These are phyloP conservation scores for Holacanthella duospinosa DNA, from an alignment of 2,888 invertebrate genomes.

Conservation along the genomic window DNA sequence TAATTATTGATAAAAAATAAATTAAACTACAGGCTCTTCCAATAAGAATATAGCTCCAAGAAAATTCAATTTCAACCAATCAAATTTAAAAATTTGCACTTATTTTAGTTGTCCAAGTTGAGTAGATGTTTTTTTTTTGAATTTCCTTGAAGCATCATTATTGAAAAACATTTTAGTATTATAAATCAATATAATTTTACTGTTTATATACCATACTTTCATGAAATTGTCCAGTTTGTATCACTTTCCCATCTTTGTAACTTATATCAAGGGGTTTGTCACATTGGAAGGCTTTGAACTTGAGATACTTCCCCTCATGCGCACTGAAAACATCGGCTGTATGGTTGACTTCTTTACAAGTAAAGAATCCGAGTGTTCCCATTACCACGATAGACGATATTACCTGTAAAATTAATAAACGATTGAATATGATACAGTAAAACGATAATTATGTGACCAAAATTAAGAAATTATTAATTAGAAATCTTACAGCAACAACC, in stretches of 20 bases:
- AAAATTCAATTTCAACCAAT: no score
- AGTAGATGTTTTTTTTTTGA: no score
- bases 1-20: conserved; percentile 6
- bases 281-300: conserved; percentile 25
- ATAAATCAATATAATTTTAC: background rate
- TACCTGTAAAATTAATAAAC: conserved; percentile 14
- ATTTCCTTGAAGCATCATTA: no score
- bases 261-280: conserved; percentile 15
- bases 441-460: background rate
- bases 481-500: conserved; percentile 35
- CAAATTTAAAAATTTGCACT: no score
- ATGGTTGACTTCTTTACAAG: conserved; percentile 19
- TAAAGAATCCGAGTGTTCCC: conserved; percentile 20
- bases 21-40: background rate
- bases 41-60: background rate
- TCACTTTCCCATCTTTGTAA: conserved; percentile 14
- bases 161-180: background rate
- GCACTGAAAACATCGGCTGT: conserved; percentile 15
- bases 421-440: background rate
- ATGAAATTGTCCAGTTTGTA: conserved; percentile 30
- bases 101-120: no score
- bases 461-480: background rate
- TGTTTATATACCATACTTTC: conserved; percentile 19
- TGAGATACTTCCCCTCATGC: conserved; percentile 24
- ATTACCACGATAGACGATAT: conserved; percentile 24